Evolutionary conservation across 2,888 invertebrate genomes (phyloP).

Genomic region (Brachyopa scutellaris): DNA sequence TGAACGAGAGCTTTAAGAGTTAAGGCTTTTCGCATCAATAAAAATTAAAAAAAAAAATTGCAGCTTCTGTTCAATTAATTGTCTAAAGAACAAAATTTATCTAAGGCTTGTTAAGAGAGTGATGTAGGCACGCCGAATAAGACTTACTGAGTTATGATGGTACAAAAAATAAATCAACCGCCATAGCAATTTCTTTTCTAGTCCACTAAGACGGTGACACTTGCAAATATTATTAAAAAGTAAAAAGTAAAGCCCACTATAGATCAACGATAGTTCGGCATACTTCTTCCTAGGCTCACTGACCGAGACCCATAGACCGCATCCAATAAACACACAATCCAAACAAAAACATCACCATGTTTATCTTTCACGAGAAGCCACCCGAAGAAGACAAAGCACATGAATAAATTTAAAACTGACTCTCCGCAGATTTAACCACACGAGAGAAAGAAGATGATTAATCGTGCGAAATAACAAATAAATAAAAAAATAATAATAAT

Average conservation of each 20-base stretch:
- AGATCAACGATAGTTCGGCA: neutral
- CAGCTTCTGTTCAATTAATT: neutral
- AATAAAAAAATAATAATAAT: constrained; percentile 27
- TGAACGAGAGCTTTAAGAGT: constrained; percentile 18
- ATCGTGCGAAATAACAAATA: constrained; percentile 45
- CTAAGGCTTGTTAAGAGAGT: neutral
- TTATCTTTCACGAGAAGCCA: neutral
- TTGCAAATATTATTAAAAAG: too few species aligned
- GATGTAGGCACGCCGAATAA: neutral
- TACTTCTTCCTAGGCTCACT: neutral
- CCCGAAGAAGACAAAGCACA: constrained; percentile 9
- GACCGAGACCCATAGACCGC: constrained; percentile 16
- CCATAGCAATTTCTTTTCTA: too few species aligned
- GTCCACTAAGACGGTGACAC: too few species aligned
- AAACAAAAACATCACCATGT: neutral
- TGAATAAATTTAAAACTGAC: neutral
- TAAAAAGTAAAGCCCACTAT: too few species aligned
- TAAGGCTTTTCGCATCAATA: constrained; percentile 21
- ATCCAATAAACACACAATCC: neutral
- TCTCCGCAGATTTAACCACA: neutral
- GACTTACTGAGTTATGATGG: constrained; percentile 17
- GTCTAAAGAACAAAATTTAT: constrained; percentile 9
- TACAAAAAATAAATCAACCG: too few species aligned
- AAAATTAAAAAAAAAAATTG: neutral
- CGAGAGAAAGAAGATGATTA: constrained; percentile 25